These are phyloP conservation scores for Pinna nobilis DNA, from an alignment of 1,140 invertebrate species.

Conservation along the genomic window DNA sequence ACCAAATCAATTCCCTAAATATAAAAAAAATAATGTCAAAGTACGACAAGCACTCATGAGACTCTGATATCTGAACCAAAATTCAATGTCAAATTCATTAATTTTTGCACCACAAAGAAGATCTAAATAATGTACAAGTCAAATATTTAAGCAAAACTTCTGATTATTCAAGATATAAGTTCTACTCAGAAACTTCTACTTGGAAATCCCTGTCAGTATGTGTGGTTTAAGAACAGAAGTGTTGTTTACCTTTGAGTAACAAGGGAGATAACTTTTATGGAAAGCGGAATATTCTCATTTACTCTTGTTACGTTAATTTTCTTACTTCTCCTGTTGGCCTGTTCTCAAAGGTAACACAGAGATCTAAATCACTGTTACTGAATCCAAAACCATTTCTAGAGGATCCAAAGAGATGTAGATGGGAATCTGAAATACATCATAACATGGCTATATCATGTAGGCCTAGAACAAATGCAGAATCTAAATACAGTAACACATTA, in stretches of 20 bases:
- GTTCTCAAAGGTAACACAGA: slow-evolving; percentile 78
- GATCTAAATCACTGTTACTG: slow-evolving; percentile 79
- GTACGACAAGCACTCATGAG: no score
- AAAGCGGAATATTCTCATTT: no score
- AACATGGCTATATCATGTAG: no score
- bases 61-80: background rate
- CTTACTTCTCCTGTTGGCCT: slow-evolving; percentile 24
- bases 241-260: no score
- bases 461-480: no score
- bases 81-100: background rate
- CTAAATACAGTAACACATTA: no score
- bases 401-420: slow-evolving; percentile 79
- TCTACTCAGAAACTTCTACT: no score
- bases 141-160: background rate
- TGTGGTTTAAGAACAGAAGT: no score
- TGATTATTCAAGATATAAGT: no score
- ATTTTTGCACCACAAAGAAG: background rate
- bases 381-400: slow-evolving; percentile 82
- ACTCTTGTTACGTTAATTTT: no score
- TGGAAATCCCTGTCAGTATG: no score
- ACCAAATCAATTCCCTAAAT: slow-evolving; percentile 72
- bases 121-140: background rate
- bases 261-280: no score
- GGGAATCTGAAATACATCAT: slow-evolving; percentile 65
- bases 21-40: background rate